Percentiles rank a stretch among this genome's conserved stretches.
These are phyloP conservation scores for Eristalinus sepulchralis DNA, from an alignment of 2,888 invertebrate genomes.

Conservation along the genomic window DNA sequence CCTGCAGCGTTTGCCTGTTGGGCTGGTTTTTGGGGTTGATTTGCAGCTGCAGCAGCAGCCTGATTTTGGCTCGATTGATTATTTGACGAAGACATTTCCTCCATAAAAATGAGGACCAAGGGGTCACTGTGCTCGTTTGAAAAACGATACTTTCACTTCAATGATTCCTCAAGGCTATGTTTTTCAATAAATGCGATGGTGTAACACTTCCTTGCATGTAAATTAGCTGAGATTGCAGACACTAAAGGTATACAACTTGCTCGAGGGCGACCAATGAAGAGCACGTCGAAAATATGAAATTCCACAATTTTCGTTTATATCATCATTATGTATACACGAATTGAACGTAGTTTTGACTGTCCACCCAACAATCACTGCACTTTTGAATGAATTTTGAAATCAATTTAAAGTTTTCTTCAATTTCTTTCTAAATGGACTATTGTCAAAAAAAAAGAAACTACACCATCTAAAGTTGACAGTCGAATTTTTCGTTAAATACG, in stretches of 20 bases:
- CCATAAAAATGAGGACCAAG: conserved; percentile 34
- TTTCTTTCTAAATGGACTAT: conserved; percentile 64
- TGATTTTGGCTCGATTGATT: conserved; percentile 70
- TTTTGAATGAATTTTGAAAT: conserved; percentile 23
- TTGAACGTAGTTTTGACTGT: conserved; percentile 1
- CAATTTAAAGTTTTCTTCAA: conserved; percentile 46
- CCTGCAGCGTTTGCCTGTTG: conserved; percentile 72
- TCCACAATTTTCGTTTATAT: conserved; percentile 30
- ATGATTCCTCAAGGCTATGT: conserved; percentile 22
- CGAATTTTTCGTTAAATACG: conserved; percentile 46
- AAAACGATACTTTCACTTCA: conserved; percentile 53
- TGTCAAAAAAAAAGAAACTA: conserved; percentile 70
- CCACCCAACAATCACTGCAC: conserved; percentile 18
- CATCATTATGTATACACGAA: conserved; percentile 36
- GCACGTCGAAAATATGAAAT: conserved; percentile 45
- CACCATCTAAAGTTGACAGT: conserved; percentile 60
- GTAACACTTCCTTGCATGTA: conserved; percentile 50
- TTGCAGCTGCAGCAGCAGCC: conserved; percentile 23
- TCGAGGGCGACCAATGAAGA: conserved; percentile 32
- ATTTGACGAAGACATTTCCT: conserved; percentile 68
- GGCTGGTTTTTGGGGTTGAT: conserved; percentile 36
- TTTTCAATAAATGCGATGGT: conserved; percentile 14
- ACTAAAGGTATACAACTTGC: conserved; percentile 59
- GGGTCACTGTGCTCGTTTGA: conserved; percentile 34
- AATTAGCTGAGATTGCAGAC: conserved; percentile 27